phyloP scores from a whole-genome alignment of 2,113 vertebrate species.

The Phaethon lepturus region DNA sequence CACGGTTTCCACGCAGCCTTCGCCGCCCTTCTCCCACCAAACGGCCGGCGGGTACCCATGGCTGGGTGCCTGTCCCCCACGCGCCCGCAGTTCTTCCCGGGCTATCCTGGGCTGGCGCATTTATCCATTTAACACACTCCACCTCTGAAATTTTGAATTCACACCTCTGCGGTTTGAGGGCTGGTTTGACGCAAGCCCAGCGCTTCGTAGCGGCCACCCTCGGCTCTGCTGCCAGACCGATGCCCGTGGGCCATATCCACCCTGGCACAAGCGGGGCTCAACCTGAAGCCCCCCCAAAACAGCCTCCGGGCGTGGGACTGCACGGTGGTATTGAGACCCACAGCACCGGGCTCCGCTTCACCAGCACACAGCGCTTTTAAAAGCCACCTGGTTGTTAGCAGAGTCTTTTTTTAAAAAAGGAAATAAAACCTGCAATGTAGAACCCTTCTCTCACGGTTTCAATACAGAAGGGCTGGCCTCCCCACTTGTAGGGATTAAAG shows the following conservation, averaged over 20 bases:
- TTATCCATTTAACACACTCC: not conserved
- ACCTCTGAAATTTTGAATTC: not conserved
- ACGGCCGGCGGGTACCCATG: rapidly evolving
- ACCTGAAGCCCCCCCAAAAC: not conserved
- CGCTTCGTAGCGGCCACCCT: not conserved
- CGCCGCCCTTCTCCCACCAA: not conserved
- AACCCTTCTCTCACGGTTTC: not conserved
- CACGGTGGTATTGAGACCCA: not conserved
- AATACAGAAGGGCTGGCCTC: not conserved
- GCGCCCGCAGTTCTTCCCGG: too few species aligned
- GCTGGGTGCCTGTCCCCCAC: rapidly evolving
- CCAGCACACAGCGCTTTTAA: not conserved
- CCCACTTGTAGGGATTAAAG: not conserved
- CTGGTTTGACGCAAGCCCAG: not conserved
- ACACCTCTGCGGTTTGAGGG: not conserved
- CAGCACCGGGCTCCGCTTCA: not conserved
- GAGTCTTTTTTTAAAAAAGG: not conserved
- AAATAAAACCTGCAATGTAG: too few species aligned
- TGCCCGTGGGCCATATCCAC: rapidly evolving
- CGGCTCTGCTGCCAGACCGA: not conserved
- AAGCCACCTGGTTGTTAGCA: not conserved
- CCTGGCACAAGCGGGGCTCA: not conserved
- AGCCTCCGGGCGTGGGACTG: rapidly evolving
- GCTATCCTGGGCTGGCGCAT: rapidly evolving
- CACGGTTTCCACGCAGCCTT: not conserved